Base-by-base conservation (phyloP, 2,113 vertebrate species). In the Carlito syrichta region DNA sequence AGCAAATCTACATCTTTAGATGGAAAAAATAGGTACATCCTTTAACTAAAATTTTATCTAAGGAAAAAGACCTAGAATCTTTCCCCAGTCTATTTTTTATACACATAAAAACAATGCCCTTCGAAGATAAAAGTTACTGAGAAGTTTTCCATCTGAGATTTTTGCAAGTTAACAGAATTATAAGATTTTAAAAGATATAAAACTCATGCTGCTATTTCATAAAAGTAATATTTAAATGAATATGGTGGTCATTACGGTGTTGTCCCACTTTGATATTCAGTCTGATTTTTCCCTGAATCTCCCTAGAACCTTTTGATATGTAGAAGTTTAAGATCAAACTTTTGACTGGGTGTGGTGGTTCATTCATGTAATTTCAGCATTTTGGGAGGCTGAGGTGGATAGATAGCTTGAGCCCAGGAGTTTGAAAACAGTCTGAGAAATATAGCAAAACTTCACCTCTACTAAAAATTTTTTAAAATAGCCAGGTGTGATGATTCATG, bases 1-100 rank as follows among this genome's bases (percentile, higher is more conserved):
- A 32, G 25, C 8, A 94, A 32, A 68, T 27, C 23, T 83, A 83
- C 52, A 84, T 86, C 86, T 77, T 73, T 14, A 92, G 27, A 30
- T 86, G 58, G 45, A 40, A 85, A 92, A 95, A 94, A 69, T 68
- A 89, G 14, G 77, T 82, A 58, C 1, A 13, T 84, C 23, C 3
- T 93, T 96, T 66, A 93, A 38, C 58, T 82, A 92, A 87, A 83
- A 38, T 3, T 81, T 91, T 78, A 40, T 92, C 27, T 38, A 35
- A 22, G 27, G 3, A 56, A 50, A 79, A 89, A 56, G 25, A 69
- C 8, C 22, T 56, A 82, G 17, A 89, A 48, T 89, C 56, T 63
- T 11, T 93, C 85, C 17, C 13, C 14, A 89, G n/a, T 0, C 32
- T 79, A 2, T 25, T 73, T 88, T 38, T 52, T 88, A 17, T 73